phyloP scores from a whole-genome alignment of 1,140 invertebrate species.

The Euura lappo region DNA sequence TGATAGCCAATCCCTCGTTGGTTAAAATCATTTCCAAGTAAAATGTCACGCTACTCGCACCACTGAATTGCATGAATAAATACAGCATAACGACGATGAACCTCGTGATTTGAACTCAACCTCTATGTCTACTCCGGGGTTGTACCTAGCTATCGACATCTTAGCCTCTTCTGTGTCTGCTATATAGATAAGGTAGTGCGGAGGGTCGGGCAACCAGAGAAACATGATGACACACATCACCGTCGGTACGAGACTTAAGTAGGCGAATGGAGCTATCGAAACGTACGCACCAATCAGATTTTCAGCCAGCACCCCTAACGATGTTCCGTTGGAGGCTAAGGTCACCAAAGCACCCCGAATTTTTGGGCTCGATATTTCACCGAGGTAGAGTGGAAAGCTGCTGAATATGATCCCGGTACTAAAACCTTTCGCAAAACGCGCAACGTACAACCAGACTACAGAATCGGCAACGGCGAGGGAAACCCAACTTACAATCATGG shows the following conservation, averaged over 20 bases:
- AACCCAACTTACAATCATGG: conserved; percentile 70
- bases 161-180: conserved; percentile 65
- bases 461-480: conserved; percentile 62
- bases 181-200: conserved; percentile 68
- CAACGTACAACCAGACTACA: conserved; percentile 61
- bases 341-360: conserved; percentile 72
- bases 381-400: conserved; percentile 71
- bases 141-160: conserved; percentile 64
- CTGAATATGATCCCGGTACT: conserved; percentile 72
- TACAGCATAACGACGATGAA: conserved; percentile 68
- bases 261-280: conserved; percentile 62
- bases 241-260: conserved; percentile 60
- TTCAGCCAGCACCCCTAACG: conserved; percentile 68
- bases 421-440: conserved; percentile 66
- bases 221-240: conserved; percentile 67
- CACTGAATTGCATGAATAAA: conserved; percentile 75
- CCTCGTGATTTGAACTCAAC: conserved; percentile 65
- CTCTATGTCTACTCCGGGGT: conserved; percentile 63
- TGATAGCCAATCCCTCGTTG: conserved; percentile 55
- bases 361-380: conserved; percentile 69
- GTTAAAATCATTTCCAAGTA: conserved; percentile 54
- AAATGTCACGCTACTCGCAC: conserved; percentile 74
- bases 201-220: conserved; percentile 74
- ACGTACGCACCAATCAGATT: conserved; percentile 67
- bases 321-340: conserved; percentile 60